Percentiles rank a stretch among this genome's conserved stretches.
Conservation (phyloP, 2,113 vertebrate genomes). For the Plestiodon gilberti region DNA sequence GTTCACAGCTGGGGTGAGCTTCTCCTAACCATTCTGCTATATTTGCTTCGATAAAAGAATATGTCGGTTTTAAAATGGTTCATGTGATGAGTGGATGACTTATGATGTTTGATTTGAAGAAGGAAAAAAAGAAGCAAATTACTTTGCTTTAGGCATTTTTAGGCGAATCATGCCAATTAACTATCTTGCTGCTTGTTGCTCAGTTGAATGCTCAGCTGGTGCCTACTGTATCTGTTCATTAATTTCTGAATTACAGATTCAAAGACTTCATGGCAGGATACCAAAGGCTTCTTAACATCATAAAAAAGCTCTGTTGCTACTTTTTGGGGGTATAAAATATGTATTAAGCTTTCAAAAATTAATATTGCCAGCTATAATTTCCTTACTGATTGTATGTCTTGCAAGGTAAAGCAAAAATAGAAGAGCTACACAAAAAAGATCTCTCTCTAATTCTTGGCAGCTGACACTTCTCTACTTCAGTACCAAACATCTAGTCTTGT, state of each 20-base stretch:
- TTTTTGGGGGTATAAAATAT: slow-evolving; percentile 60
- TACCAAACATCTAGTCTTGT: not conserved
- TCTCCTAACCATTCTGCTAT: not conserved
- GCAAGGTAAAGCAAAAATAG: slow-evolving; percentile 3
- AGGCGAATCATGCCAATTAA: not conserved
- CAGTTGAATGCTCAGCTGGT: slow-evolving; percentile 13
- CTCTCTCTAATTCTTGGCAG: not conserved
- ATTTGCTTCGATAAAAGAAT: slow-evolving; percentile 17
- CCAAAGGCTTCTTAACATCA: slow-evolving; percentile 23
- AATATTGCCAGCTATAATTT: slow-evolving; percentile 40
- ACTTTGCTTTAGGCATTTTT: not conserved
- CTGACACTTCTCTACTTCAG: not conserved
- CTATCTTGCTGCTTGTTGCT: slow-evolving; percentile 50
- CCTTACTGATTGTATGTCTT: not conserved
- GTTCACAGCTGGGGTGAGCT: no score
- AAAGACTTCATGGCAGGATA: slow-evolving; percentile 46
- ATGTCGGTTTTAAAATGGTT: slow-evolving; percentile 5
- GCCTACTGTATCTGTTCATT: slow-evolving; percentile 49
- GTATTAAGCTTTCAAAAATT: slow-evolving; percentile 59
- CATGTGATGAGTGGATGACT: slow-evolving; percentile 9
- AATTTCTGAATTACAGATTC: slow-evolving; percentile 60
- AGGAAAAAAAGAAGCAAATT: not conserved
- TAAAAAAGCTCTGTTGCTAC: not conserved
- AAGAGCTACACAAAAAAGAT: not conserved
- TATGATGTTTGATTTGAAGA: not conserved